Percentiles rank a stretch among this genome's conserved stretches.
These are phyloP conservation scores for Mohoua ochrocephala DNA, from an alignment of 2,113 vertebrate species.

Conservation along the genomic window DNA sequence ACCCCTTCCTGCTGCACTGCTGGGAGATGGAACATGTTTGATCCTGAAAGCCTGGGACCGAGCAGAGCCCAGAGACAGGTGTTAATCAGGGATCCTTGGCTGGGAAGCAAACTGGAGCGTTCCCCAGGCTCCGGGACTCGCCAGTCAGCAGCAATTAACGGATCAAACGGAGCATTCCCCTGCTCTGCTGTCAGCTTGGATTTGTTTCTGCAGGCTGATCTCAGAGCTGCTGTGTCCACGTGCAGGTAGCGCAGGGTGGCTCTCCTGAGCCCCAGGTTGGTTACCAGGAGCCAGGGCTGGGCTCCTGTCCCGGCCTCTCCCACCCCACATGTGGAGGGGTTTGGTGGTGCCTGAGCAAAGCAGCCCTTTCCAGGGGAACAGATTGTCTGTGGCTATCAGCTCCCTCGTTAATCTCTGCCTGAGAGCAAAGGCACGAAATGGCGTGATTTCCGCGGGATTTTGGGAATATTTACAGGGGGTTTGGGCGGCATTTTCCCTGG, in stretches of 20 bases:
- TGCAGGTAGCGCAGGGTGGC: neutral
- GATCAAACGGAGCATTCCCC: neutral
- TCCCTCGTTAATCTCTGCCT: neutral
- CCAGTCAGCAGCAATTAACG: neutral
- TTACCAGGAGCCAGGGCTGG: neutral
- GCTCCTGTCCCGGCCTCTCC: neutral
- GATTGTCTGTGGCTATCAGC: neutral
- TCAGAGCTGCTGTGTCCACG: neutral
- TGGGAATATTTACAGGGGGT: neutral
- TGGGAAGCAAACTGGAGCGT: neutral
- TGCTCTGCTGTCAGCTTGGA: neutral
- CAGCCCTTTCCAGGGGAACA: neutral
- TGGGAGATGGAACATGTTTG: neutral
- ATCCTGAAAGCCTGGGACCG: neutral
- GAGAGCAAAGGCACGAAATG: neutral
- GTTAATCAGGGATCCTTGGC: neutral
- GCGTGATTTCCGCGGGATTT: accelerated
- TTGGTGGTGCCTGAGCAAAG: neutral
- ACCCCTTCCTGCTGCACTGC: neutral
- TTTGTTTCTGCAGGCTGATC: neutral
- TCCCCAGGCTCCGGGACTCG: neutral
- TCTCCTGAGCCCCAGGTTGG: neutral
- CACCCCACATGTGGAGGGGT: neutral
- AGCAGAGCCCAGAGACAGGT: neutral
- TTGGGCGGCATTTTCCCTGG: neutral